Evolutionary conservation across 2,888 invertebrate species (phyloP), one percentile per base, ranked within the genome.

Genomic region (Eristalinus aeneus): DNA sequence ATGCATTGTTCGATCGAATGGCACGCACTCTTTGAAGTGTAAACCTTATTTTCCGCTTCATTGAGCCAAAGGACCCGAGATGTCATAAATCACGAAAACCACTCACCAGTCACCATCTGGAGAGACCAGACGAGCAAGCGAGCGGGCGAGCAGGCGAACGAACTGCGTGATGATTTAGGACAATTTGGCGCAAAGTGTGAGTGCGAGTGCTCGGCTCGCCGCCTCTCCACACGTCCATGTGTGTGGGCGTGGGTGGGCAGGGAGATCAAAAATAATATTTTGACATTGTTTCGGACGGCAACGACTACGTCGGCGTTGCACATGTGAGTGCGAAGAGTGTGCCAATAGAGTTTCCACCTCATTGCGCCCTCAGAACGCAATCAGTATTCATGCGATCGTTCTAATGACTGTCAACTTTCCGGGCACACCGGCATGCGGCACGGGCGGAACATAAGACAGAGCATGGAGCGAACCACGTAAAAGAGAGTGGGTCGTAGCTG

Each of bases 21-120:
- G 60, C 81, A 77, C 77, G 76, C 85, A 77, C 46, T 77, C 85
- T 81, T 81, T 86, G 76, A 86, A 86, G 85, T 86, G 85, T 86
- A 81, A 86, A 86, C 68, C 81, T 86, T 86, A 86, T 86, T 86
- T 86, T 86, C 73, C 81, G 61, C 85, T 74, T 86, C 81, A 86
- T 64, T 77, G 81, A 64, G 39, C 81, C 73, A 86, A 65, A 86
- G 81, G 76, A 86, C 81, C 39, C 72, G 64, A 69, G 73, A 76
- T 77, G 73, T 77, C 69, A 86, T 86, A 81, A 85, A 86, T 86
- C 81, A 81, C 69, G 68, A 77, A 46, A 74, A 73, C 63, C 65
- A 80, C 80, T 80, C 80, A 74, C 63, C 65, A 80, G 74, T 74
- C 80, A 80, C 65, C 72, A 79, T 77, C 71, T 77, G 77, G 77